Conservation (phyloP, 92 coral and sea anemone genomes). For the Bergia puertoricense region DNA sequence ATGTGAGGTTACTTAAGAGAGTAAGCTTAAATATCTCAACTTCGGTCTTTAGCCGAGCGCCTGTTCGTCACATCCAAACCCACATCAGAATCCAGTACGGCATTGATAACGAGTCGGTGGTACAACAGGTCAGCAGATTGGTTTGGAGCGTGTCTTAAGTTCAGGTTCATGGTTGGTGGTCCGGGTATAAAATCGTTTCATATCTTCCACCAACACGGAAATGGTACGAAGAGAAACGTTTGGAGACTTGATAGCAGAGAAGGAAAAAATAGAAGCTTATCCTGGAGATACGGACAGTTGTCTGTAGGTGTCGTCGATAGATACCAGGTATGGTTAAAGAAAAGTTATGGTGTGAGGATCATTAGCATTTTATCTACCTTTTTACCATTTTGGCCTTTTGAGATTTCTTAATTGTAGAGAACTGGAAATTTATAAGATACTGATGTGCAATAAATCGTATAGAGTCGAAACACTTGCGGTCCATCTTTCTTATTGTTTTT, state of each 20-base stretch:
- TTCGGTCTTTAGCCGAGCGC: constrained; percentile 1
- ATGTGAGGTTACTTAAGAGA: too few relatives aligned
- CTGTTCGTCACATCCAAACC: constrained; percentile 7
- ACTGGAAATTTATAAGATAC: too few relatives aligned
- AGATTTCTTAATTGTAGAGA: too few relatives aligned
- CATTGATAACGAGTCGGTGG: constrained; percentile 46
- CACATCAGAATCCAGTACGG: constrained; percentile 6
- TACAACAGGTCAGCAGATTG: constrained; percentile 56
- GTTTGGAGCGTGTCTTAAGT: constrained; percentile 53
- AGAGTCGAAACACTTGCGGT: neutral
- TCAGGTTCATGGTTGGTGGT: constrained; percentile 60
- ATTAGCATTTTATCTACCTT: too few relatives aligned
- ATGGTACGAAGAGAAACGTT: constrained; percentile 43
- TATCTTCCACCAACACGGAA: constrained; percentile 44
- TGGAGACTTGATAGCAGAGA: constrained; percentile 47
- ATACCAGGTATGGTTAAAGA: constrained; percentile 41
- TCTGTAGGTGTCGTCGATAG: constrained; percentile 39
- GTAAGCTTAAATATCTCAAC: neutral
- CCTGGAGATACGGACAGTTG: constrained; percentile 64
- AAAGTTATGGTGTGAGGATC: too few relatives aligned
- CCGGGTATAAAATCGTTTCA: constrained; percentile 50
- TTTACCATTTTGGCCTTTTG: too few relatives aligned
- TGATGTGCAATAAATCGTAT: neutral
- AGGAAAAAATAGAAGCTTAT: too few relatives aligned
- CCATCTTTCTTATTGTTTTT: neutral